These are phyloP conservation scores for Epinotia bilunana DNA, from an alignment of 2,888 invertebrate genomes.

Conservation along the genomic window DNA sequence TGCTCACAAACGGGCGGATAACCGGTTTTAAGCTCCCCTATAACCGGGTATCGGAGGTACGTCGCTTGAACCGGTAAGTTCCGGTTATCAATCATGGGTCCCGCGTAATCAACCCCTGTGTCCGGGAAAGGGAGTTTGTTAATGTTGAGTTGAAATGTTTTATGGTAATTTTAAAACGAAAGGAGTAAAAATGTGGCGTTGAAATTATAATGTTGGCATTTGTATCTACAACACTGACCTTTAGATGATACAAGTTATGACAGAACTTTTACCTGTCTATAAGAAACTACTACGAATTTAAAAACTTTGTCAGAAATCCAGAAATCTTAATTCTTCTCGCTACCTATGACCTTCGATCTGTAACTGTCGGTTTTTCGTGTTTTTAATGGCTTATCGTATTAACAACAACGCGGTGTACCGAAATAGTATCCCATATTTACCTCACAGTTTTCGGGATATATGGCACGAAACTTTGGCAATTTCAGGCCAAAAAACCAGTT, in stretches of 20 bases:
- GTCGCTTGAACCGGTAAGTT: conserved; percentile 32
- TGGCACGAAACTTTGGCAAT: no score
- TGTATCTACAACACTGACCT: no score
- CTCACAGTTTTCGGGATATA: no score
- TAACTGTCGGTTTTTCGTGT: no score
- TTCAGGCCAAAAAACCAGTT: no score
- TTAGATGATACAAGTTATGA: neutral
- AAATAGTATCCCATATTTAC: no score
- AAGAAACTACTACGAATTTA: no score
- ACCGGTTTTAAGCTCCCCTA: conserved; percentile 28
- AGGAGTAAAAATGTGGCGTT: neutral
- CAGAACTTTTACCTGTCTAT: neutral
- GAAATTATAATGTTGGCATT: neutral
- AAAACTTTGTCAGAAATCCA: no score
- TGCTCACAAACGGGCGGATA: conserved; percentile 2
- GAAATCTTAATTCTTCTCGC: no score
- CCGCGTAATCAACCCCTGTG: conserved; percentile 11
- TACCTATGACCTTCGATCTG: no score
- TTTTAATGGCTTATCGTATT: no score
- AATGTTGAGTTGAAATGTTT: conserved; percentile 9
- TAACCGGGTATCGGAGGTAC: conserved; percentile 35
- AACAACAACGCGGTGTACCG: no score
- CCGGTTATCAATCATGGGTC: conserved; percentile 42
- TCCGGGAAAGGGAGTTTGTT: conserved; percentile 9
- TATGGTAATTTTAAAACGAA: conserved; percentile 11